Evolutionary conservation across 2,797 vertebrate species (phyloP), one percentile per base, ranked within the genome.

Genomic region (Furcifer pardalis): DNA sequence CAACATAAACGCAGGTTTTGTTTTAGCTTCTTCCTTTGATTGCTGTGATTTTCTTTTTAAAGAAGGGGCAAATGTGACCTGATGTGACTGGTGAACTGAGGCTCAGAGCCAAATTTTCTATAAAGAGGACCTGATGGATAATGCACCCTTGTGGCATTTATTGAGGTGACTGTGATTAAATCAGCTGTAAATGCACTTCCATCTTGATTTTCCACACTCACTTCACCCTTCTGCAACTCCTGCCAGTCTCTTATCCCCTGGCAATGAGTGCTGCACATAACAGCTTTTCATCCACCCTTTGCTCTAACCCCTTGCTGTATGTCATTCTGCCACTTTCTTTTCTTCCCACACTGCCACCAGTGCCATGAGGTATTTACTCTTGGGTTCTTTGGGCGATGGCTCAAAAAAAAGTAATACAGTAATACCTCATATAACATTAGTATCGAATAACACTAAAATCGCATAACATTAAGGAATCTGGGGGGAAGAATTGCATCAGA

Each of bases 291-390:
- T 35, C 1, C 0, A 4, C 52, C 77, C n/a, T 79, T 37, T 46
- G 21, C 1, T 1, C 15, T 52, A 52, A n/a, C 68, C 2, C 0
- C 0, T 1, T 13, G 5, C 62, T 52, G 9, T 12, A 23, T 35
- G 25, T 60, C 35, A 15, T 35, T 40, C 27, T 19, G 52, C 40
- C 21, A 5, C 30, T 74, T 82, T 27, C 23, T 12, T 82, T n/a
- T 42, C 27, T 49, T 52, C 21, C 7, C 30, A 37, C 1, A 19
- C 1, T 81, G 37, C 5, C 44, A 42, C 72, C 40, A 32, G 23
- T 32, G 40, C 32, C 59, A 13, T 0, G 2, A 10, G 52, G 52
- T 56, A 56, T 56, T 56, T n/a, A n/a, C n/a, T n/a, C n/a, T n/a
- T n/a, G n/a, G n/a, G n/a, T n/a, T n/a, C n/a, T n/a, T n/a, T n/a